Evolutionary conservation across 1,140 invertebrate genomes (phyloP).

Genomic region (Brachionus sp.): DNA sequence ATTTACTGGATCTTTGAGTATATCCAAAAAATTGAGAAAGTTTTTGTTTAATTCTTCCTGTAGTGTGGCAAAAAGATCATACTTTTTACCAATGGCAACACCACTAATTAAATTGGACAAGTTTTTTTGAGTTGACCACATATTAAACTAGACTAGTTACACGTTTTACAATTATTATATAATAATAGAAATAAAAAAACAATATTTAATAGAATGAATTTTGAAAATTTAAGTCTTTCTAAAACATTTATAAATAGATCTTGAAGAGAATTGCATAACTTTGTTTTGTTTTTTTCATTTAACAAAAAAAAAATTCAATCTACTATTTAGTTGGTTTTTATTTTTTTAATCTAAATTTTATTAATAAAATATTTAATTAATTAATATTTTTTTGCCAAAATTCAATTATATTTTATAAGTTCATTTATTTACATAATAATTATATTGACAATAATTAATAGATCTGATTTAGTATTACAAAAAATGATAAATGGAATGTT

Average conservation of each 20-base stretch:
- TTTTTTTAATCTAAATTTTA: no score
- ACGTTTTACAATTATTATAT: slow-evolving; percentile 9
- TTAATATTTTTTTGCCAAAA: no score
- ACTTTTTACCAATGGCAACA: slow-evolving; percentile 3
- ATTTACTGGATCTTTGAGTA: not conserved
- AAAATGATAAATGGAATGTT: no score
- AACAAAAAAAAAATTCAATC: no score
- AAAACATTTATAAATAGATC: not conserved
- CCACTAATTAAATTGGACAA: not conserved
- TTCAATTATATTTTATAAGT: no score
- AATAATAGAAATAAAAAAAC: not conserved
- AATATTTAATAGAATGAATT: not conserved
- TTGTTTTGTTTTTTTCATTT: not conserved
- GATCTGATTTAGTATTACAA: no score
- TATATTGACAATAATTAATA: no score
- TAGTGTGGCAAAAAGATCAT: slow-evolving; percentile 20
- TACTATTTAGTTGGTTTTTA: no score
- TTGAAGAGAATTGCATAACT: not conserved
- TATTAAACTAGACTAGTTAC: not conserved
- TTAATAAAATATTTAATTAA: no score
- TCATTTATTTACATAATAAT: no score
- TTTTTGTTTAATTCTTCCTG: slow-evolving; percentile 41
- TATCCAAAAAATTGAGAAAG: not conserved
- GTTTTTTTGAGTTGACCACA: slow-evolving; percentile 27
- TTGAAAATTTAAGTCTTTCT: not conserved